Conservation (phyloP, 2,888 invertebrate species). For the Teleiodes luculella region DNA sequence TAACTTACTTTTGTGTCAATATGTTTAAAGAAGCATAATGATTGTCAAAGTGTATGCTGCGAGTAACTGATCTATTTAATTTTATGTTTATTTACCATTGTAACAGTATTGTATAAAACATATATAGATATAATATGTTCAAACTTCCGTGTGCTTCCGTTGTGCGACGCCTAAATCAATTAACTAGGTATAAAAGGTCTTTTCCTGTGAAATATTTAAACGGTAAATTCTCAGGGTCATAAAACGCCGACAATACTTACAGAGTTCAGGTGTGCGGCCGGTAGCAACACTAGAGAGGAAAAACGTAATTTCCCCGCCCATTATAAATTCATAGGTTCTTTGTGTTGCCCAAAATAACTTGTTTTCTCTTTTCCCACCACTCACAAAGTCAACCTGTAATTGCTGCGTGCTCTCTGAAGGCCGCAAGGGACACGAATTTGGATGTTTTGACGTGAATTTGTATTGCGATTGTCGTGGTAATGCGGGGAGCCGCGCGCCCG, state of each 20-base stretch:
- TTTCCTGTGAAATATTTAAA: background rate
- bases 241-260: conserved; percentile 3
- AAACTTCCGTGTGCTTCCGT: too few relatives aligned
- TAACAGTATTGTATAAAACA: too few relatives aligned
- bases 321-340: conserved; percentile 74
- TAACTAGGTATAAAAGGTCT: too few relatives aligned
- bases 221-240: conserved; percentile 2
- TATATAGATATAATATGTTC: too few relatives aligned
- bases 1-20: too few relatives aligned
- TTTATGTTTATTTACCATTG: too few relatives aligned
- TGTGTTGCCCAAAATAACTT: conserved; percentile 65
- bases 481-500: too few relatives aligned
- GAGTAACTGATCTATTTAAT: too few relatives aligned
- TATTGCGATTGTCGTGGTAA: background rate
- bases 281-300: conserved; percentile 42
- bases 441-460: conserved; percentile 5
- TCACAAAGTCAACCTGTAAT: conserved; percentile 48
- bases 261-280: conserved; percentile 1
- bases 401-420: conserved; percentile 37
- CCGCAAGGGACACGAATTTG: background rate
- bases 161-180: too few relatives aligned
- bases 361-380: conserved; percentile 38
- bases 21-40: too few relatives aligned
- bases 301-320: conserved; percentile 68
- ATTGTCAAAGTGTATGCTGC: too few relatives aligned